Evolutionary conservation across 2,113 vertebrate genomes (phyloP), one percentile per base, ranked within the genome.

Genomic region (Oncorhynchus clarkii): DNA sequence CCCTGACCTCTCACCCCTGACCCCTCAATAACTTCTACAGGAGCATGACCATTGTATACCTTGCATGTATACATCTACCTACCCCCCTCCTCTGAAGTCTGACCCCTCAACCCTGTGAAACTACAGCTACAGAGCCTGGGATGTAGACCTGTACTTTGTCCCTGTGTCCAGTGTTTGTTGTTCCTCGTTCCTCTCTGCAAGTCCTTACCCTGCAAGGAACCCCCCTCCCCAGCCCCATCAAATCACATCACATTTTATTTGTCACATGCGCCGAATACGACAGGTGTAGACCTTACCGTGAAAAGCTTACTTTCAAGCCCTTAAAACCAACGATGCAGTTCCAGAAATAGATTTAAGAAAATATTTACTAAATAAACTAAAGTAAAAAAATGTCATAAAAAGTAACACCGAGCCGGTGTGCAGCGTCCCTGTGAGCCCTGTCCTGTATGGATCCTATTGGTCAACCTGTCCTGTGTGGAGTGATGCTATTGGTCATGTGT

Each of bases 1-100:
- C 69, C 84, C 81, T 89, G 81, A 78, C 77, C 27, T 13, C 65
- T 29, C 29, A 7, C 65, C 65, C 24, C 65, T 27, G 64, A 26
- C 26, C 65, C 14, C 64, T 0, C 62, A 65, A 24, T 59, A 66
- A 27, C 27, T 75, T 26, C 14, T 54, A 18, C 14, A 54, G 14
- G 51, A 5, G 14, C 14, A 54, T 16, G 51, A 3, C 31, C 2
- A 4, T 68, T 5, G 16, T 9, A 2, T 34, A 31, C 67, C 65
- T 68, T 68, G 7, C 67, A 39, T 62, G 29, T 39, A 1, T 16
- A 26, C 65, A 5, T 12, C 24, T 29, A 67, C 65, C 65, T 11
- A 14, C 4, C 13, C 2, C 74, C 71, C 51, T 74, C 69, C 29
- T 16, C 29, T 27, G 1, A 29, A 1, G 24, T 6, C 66, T 27